These are phyloP conservation scores for Lucinisca nassula DNA, from an alignment of 2,888 invertebrate species.

Conservation along the genomic window DNA sequence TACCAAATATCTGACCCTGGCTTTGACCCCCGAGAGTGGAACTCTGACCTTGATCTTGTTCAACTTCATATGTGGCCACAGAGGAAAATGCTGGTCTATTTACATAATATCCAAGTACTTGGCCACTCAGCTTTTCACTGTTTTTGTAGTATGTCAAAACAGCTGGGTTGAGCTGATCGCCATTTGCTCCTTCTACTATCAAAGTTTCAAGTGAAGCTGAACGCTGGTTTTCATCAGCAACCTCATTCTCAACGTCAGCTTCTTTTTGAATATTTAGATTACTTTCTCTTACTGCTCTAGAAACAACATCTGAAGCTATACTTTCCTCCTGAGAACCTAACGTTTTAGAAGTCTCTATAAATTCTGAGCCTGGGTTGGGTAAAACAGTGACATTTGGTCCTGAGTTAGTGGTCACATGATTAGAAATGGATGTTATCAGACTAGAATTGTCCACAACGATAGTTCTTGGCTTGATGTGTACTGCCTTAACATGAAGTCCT, in stretches of 20 bases:
- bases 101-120: neutral
- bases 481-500: conserved; percentile 76
- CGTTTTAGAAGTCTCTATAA: neutral
- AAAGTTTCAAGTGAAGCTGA: neutral
- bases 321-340: neutral
- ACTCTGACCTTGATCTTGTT: neutral
- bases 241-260: conserved; percentile 5
- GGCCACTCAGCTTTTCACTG: neutral
- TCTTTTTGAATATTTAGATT: neutral
- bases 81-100: neutral
- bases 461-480: conserved; percentile 62
- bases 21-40: neutral
- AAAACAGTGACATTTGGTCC: neutral
- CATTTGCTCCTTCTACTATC: neutral
- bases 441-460: neutral
- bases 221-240: neutral
- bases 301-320: neutral
- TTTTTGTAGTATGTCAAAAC: neutral
- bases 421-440: neutral
- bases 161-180: neutral
- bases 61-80: neutral
- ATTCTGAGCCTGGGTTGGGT: neutral
- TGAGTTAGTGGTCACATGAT: neutral
- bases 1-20: neutral
- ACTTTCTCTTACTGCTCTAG: conserved; percentile 2